Evolutionary conservation across 2,888 invertebrate species (phyloP).

Genomic region (Nemotelus nigrinus): DNA sequence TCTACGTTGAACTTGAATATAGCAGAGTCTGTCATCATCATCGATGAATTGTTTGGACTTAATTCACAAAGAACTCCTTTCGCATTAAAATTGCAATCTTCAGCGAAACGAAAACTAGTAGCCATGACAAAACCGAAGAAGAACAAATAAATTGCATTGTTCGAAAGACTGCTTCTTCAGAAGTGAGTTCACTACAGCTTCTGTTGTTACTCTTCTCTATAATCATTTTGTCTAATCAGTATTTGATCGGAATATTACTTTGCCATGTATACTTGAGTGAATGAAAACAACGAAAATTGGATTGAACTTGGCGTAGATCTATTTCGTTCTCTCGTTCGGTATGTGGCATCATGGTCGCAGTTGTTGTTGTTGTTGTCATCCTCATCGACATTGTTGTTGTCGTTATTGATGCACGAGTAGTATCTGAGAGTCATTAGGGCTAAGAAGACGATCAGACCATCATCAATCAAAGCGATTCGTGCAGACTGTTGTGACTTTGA

Average conservation of each 20-base stretch:
- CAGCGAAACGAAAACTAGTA: too few relatives aligned
- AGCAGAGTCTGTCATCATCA: too few relatives aligned
- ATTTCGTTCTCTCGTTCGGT: neutral
- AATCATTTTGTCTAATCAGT: constrained; percentile 39
- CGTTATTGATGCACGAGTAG: neutral
- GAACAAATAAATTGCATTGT: constrained; percentile 4
- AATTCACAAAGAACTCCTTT: too few relatives aligned
- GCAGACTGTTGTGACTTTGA: constrained; percentile 32
- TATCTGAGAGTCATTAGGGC: neutral
- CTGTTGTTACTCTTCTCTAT: constrained; percentile 1
- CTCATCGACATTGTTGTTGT: constrained; percentile 8
- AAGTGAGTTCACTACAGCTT: neutral
- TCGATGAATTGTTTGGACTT: too few relatives aligned
- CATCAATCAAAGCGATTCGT: constrained; percentile 39
- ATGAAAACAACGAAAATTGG: constrained; percentile 22
- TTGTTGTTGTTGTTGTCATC: neutral
- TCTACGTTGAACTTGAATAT: too few relatives aligned
- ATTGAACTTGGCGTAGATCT: constrained; percentile 16
- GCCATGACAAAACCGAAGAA: neutral
- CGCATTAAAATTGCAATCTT: too few relatives aligned
- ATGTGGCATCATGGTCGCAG: too few relatives aligned
- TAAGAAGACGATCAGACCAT: neutral
- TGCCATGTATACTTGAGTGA: constrained; percentile 14
- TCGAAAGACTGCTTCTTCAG: constrained; percentile 23
- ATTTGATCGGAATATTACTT: constrained; percentile 32